Conservation (phyloP, 2,797 vertebrate genomes). For the Muraenolepis orangiensis region DNA sequence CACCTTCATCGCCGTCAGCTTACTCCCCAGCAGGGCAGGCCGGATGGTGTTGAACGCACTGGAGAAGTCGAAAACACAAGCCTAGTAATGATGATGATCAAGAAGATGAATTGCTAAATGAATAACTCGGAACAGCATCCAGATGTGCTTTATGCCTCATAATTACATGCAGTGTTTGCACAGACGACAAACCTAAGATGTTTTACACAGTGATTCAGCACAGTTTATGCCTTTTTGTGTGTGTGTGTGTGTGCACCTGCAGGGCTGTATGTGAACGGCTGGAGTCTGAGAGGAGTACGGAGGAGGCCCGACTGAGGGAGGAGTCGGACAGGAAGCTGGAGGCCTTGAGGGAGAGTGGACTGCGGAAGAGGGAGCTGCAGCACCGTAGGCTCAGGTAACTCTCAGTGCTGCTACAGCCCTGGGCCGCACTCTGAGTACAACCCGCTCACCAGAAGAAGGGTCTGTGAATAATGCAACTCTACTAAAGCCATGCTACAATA, state of each 20-base stretch:
- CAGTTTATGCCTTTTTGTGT: not conserved
- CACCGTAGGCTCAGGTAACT: slow-evolving; percentile 74
- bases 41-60: too few species aligned
- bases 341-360: slow-evolving; percentile 55
- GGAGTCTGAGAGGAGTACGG: slow-evolving; percentile 58
- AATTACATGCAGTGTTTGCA: not conserved
- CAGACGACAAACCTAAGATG: not conserved
- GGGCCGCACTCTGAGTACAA: not conserved
- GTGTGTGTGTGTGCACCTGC: not conserved
- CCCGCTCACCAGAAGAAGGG: not conserved
- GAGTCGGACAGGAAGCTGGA: slow-evolving; percentile 57
- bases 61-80: too few species aligned
- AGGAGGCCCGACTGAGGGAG: slow-evolving; percentile 68
- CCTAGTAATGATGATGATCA: not conserved
- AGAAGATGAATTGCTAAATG: not conserved
- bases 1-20: too few species aligned
- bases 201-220: not conserved
- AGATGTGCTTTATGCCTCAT: not conserved
- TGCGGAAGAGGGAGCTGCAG: slow-evolving; percentile 53
- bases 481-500: not conserved
- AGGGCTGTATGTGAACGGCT: slow-evolving; percentile 70
- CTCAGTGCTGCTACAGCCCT: not conserved
- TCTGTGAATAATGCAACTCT: not conserved
- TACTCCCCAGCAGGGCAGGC: too few species aligned
- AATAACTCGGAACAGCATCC: not conserved